phyloP scores from a whole-genome alignment of 1,140 invertebrate species.

The Heliconius congener region DNA sequence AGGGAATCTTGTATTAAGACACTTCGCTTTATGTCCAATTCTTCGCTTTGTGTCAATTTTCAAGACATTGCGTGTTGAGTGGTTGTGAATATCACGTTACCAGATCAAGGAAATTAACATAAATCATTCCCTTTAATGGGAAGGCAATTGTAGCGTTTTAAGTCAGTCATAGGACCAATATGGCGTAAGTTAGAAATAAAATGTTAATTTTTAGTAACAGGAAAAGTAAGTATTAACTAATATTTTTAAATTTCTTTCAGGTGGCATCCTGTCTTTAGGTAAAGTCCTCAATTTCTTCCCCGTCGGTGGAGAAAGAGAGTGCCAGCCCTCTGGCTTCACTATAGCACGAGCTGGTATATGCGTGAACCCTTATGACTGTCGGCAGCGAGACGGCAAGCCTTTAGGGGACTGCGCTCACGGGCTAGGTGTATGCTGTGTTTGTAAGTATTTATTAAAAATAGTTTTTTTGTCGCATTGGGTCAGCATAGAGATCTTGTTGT shows the following conservation, averaged over 20 bases:
- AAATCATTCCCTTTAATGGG: background rate
- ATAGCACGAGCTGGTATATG: slow-evolving; percentile 86
- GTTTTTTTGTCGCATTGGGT: too few species aligned
- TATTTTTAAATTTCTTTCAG: slow-evolving; percentile 11
- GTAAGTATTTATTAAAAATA: slow-evolving; percentile 80
- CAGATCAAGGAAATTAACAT: background rate
- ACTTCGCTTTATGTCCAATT: background rate
- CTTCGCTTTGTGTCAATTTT: background rate
- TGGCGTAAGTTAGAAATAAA: too few species aligned
- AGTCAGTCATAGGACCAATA: too few species aligned
- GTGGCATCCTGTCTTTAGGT: slow-evolving; percentile 61
- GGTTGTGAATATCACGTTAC: background rate
- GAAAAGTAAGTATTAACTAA: background rate
- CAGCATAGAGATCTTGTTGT: background rate
- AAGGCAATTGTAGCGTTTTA: background rate
- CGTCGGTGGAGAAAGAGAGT: slow-evolving; percentile 89
- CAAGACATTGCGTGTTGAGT: background rate
- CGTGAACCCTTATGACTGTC: slow-evolving; percentile 91
- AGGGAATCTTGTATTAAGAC: background rate
- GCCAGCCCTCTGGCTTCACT: slow-evolving; percentile 84
- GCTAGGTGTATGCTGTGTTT: slow-evolving; percentile 94
- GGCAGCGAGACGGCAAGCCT: slow-evolving; percentile 87
- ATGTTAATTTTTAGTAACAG: too few species aligned
- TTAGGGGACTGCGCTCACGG: slow-evolving; percentile 90
- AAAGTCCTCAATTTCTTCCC: slow-evolving; percentile 89